Conservation (phyloP, 64 coral and sea anemone genomes). For the Pocillopora damicornis region DNA sequence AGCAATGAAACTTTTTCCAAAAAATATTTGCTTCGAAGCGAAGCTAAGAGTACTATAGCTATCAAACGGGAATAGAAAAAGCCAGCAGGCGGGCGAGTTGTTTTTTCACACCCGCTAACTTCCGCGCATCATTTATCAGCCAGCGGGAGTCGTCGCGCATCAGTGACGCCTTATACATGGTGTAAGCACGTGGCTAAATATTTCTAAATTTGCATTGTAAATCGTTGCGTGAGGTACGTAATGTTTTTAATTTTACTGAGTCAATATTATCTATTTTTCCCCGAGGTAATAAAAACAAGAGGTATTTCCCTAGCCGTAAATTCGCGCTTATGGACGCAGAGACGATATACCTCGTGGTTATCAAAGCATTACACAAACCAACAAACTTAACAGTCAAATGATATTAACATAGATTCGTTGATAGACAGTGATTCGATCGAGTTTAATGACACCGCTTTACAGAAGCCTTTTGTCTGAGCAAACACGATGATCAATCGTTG, state of each 20-base stretch:
- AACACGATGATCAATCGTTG: conserved; percentile 6
- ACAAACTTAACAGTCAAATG: not conserved
- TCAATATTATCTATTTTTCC: conserved; percentile 1
- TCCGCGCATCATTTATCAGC: not conserved
- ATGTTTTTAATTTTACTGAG: not conserved
- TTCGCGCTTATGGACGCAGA: not conserved
- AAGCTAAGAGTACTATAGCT: too few species aligned
- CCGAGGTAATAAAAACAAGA: conserved; percentile 16
- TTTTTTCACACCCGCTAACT: too few species aligned
- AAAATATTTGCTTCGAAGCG: too few species aligned
- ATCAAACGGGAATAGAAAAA: too few species aligned
- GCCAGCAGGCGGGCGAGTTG: too few species aligned
- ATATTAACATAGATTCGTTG: not conserved
- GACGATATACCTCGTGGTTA: too few species aligned
- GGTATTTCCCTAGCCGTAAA: not conserved
- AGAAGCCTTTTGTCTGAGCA: not conserved
- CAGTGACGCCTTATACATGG: not conserved
- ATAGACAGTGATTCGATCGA: not conserved
- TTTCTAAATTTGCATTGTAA: not conserved
- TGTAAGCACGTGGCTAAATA: not conserved
- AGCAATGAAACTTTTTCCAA: not conserved
- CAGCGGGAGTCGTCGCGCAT: not conserved
- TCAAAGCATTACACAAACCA: too few species aligned
- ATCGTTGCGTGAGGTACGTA: conserved; percentile 1
- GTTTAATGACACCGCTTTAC: not conserved